Evolutionary conservation across 2,888 invertebrate species (phyloP), one percentile per base, ranked within the genome.

Genomic region (Thumatha senex): DNA sequence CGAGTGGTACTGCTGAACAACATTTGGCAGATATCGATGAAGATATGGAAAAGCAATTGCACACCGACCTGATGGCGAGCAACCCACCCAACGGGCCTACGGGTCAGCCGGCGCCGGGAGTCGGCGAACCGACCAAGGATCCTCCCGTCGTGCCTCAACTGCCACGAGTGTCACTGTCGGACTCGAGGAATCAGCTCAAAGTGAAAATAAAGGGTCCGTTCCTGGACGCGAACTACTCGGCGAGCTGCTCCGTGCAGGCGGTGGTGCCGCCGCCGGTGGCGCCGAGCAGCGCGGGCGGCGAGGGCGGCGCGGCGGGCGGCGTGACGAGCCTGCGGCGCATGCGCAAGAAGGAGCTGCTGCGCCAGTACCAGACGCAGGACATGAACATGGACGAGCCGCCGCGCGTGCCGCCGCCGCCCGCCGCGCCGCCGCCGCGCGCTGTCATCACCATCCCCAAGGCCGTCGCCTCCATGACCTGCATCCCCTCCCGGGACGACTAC

Each of bases 171-270:
- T 95, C 96, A 1, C 85, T 96, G 0, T 94, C 95, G 0, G 96
- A 97, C 82, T 95, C 96, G 0, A 92, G 97, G 30, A 97, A 97
- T 82, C 97, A 97, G 76, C 87, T 98, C 4, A 97, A 97, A 79
- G 95, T 98, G 0, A 98, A 98, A 84, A 97, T 97, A 58, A 97
- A 98, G 80, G 97, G 97, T 2, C 97, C 97, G 0, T 94, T 96
- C 70, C 93, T 96, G 55, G 96, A 97, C 69, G 94, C 93, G 0
- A 93, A 93, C 64, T 96, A 95, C 75, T 96, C 95, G 34, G 92
- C 95, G 1, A 93, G 94, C 48, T 92, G 94, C 46, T 92, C 93
- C 0, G 89, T 92, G 0, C 88, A 92, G 40, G 92, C 93, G n/a
- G 93, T 91, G 0, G 93, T 92, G 38, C 90, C 91, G n/a, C 84